Evolutionary conservation across 1,140 invertebrate species (phyloP), one percentile per base, ranked within the genome.

Genomic region (Cydia fagiglandana): DNA sequence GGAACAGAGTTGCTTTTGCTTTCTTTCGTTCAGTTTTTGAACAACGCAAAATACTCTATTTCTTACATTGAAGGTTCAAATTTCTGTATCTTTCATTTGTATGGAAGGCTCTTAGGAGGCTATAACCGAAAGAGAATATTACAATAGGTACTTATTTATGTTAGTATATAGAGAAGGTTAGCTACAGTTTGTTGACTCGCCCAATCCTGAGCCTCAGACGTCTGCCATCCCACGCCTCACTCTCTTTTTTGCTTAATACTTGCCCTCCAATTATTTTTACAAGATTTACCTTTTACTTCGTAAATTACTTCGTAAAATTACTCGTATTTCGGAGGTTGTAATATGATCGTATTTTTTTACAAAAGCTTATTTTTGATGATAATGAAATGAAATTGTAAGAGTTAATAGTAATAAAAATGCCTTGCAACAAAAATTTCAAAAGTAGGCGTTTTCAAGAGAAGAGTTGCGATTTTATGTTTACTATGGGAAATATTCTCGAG

Each of bases 191-290:
- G 78, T 84, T 85, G 84, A 85, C 84, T 81, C 77, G 64, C 56
- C 73, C 76, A 34, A 68, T 74, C 53, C 73, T 66, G 70, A 74
- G 41, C 68, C 77, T 53, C 83, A 88, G 88, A 88, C 88, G 88
- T 89, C 88, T 88, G 84, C 74, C 85, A 64, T 24, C 88, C 88
- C 86, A 89, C 84, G 88, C 84, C 66, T 7, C 56, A 0, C 34
- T 34, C 61, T 64, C 64, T 30, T 70, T 7, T 34, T 47, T 53
- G 75, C 77, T 78, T 80, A 78, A 80, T 84, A 81, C 76, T 76
- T 82, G 73, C 66, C 66, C 66, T 17, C 66, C 66, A 70, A 70
- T 70, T 70, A 70, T 45, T 17, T 6, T 70, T 38, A n/a, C 38
- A 45, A n/a, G 6, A 70, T 70, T 34, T 70, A 45, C 66, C 66